These are phyloP conservation scores for Ditula angustiorana DNA, from an alignment of 2,888 invertebrate genomes.

Conservation along the genomic window DNA sequence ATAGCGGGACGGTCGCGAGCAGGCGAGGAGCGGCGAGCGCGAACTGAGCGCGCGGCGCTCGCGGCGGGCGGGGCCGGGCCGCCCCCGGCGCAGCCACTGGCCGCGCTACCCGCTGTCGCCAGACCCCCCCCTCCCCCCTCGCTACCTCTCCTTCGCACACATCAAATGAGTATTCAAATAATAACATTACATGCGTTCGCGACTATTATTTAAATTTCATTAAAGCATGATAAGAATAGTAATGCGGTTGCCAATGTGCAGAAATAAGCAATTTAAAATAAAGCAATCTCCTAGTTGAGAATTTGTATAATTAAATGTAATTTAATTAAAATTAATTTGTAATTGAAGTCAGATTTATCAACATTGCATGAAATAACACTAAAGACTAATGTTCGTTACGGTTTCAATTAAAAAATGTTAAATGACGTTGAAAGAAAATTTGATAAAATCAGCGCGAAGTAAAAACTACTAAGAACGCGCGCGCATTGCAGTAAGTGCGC, in stretches of 20 bases:
- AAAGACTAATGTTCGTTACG: neutral
- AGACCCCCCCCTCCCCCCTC: constrained; percentile 58
- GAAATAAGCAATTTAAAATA: neutral
- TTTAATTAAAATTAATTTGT: neutral
- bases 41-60: constrained; percentile 47
- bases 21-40: constrained; percentile 46
- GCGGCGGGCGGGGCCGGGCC: constrained; percentile 58
- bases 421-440: constrained; percentile 30
- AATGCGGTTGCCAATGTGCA: neutral
- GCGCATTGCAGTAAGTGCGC: constrained; percentile 62
- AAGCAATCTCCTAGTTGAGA: neutral
- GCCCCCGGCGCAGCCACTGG: constrained; percentile 71
- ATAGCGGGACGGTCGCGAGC: constrained; percentile 34
- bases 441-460: constrained; percentile 43
- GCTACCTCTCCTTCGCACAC: constrained; percentile 51
- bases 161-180: constrained; percentile 15
- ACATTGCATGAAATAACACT: neutral
- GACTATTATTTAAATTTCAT: constrained; percentile 31
- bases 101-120: constrained; percentile 76
- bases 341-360: neutral
- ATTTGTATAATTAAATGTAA: neutral
- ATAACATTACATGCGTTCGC: constrained; percentile 30
- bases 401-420: constrained; percentile 5
- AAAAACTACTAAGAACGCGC: constrained; percentile 54
- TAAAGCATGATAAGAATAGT: constrained; percentile 25